Conservation (phyloP, 2,888 invertebrate genomes). For the Dryomyza anilis region DNA sequence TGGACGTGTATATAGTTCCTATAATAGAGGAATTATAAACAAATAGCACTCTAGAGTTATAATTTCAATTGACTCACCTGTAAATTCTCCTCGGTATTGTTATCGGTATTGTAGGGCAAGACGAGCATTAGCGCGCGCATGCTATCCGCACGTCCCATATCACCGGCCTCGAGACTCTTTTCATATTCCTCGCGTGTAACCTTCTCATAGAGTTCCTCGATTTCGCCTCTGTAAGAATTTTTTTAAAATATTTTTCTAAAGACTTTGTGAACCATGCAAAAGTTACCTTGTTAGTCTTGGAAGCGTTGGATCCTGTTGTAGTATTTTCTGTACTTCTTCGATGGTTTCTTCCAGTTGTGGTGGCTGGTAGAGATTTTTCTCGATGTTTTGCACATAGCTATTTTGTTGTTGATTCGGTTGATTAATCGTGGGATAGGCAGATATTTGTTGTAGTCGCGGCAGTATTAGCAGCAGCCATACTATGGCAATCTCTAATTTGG, state of each 20-base stretch:
- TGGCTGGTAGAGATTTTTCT: constrained; percentile 46
- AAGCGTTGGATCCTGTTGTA: constrained; percentile 56
- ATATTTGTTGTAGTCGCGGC: constrained; percentile 27
- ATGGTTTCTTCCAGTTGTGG: constrained; percentile 57
- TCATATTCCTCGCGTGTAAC: constrained; percentile 60
- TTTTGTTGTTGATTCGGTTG: constrained; percentile 40
- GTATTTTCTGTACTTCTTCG: constrained; percentile 58
- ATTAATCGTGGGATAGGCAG: constrained; percentile 45
- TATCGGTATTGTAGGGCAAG: constrained; percentile 59
- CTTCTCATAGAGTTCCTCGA: constrained; percentile 61
- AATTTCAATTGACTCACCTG: constrained; percentile 44
- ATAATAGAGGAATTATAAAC: constrained; percentile 2
- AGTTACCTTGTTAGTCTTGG: constrained; percentile 57
- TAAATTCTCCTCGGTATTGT: constrained; percentile 55
- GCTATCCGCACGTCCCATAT: constrained; percentile 57
- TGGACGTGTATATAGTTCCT: constrained; percentile 58
- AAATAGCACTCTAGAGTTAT: too few relatives aligned
- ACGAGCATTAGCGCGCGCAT: constrained; percentile 61
- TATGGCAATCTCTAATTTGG: constrained; percentile 21
- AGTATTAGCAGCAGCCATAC: constrained; percentile 34
- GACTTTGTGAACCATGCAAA: not conserved
- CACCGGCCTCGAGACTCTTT: constrained; percentile 58
- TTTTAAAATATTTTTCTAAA: not conserved
- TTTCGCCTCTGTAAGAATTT: constrained; percentile 53
- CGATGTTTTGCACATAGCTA: constrained; percentile 40